These are phyloP conservation scores for Melinopterus prodromus DNA, from an alignment of 2,888 invertebrate species.

Conservation along the genomic window DNA sequence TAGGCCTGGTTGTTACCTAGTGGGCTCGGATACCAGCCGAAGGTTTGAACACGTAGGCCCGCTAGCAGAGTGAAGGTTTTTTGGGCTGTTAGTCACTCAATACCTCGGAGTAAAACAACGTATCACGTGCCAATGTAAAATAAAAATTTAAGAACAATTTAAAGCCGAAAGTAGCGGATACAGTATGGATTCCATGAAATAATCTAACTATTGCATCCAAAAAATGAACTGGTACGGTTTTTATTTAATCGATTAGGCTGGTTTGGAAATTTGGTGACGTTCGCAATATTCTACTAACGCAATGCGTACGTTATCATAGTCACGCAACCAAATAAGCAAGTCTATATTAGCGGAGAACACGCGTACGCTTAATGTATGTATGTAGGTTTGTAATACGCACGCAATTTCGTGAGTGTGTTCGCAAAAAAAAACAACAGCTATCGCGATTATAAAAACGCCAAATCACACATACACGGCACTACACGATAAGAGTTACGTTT, in stretches of 20 bases:
- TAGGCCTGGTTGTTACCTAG: no score
- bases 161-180: no score
- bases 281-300: background rate
- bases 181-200: no score
- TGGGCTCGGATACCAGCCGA: no score
- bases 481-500: background rate
- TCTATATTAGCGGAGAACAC: background rate
- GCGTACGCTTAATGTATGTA: background rate
- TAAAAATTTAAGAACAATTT: no score
- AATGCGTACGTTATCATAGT: background rate
- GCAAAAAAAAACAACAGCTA: background rate
- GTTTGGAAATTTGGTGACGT: background rate
- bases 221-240: background rate
- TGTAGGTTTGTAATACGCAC: background rate
- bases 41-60: no score
- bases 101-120: no score
- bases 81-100: no score
- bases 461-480: background rate
- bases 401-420: background rate
- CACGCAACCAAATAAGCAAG: background rate
- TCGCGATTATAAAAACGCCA: background rate
- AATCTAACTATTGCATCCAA: background rate
- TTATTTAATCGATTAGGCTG: background rate
- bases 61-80: no score
- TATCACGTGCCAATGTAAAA: no score